These are phyloP conservation scores for Eira barbara DNA, from an alignment of 2,113 vertebrate species.

Conservation along the genomic window DNA sequence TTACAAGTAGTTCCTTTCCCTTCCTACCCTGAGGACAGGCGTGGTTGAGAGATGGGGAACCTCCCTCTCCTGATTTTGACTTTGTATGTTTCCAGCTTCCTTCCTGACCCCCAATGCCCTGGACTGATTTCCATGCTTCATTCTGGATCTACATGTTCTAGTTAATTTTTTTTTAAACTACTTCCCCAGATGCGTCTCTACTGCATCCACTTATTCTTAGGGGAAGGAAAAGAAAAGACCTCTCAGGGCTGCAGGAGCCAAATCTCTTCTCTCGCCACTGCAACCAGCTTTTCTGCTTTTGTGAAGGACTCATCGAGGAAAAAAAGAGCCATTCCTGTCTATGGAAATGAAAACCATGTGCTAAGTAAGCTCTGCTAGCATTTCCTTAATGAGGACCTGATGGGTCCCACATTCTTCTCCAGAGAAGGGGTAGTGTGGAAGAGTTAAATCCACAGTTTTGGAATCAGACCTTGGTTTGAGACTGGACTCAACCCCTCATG, in stretches of 20 bases:
- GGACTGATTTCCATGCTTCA: not conserved
- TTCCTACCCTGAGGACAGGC: not conserved
- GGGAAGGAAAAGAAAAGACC: not conserved
- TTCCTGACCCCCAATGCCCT: not conserved
- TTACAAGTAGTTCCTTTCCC: conserved; percentile 76
- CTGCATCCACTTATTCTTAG: not conserved
- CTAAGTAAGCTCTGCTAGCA: not conserved
- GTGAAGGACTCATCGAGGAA: not conserved
- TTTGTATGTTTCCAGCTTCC: not conserved
- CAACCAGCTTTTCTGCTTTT: not conserved
- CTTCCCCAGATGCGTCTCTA: not conserved
- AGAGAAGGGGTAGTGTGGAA: not conserved
- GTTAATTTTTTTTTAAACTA: not conserved
- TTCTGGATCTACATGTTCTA: not conserved
- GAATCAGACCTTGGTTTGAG: not conserved
- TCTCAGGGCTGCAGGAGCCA: not conserved
- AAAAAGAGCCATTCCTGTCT: not conserved
- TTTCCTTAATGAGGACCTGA: not conserved
- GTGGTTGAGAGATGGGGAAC: not conserved
- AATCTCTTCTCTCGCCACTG: not conserved
- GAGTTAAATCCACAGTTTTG: not conserved
- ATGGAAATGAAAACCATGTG: not conserved
- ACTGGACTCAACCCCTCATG: not conserved
- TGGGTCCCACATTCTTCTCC: not conserved
- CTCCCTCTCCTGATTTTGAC: not conserved